phyloP scores from a whole-genome alignment of 2,113 vertebrate genomes.

The Oriolus oriolus region DNA sequence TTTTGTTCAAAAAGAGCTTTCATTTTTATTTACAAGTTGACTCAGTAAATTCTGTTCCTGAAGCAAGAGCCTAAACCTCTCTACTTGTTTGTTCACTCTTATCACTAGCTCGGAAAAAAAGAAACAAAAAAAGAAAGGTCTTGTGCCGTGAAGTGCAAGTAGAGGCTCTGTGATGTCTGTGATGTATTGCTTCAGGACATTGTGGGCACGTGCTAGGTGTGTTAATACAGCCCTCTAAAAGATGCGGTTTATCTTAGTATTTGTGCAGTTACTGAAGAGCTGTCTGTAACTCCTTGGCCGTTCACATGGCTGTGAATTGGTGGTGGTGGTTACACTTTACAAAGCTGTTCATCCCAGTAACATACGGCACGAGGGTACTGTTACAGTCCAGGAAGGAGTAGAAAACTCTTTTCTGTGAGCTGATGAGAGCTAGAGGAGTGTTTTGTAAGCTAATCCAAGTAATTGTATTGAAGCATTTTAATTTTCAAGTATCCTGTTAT shows the following conservation, averaged over 20 bases:
- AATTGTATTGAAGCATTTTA: not conserved
- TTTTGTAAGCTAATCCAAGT: not conserved
- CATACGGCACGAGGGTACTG: rapidly evolving
- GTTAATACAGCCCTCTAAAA: not conserved
- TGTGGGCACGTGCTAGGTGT: not conserved
- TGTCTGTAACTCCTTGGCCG: not conserved
- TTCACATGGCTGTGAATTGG: not conserved
- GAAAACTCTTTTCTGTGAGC: not conserved
- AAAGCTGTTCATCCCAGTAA: not conserved
- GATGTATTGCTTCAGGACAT: not conserved
- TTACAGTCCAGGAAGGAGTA: not conserved
- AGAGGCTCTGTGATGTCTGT: not conserved
- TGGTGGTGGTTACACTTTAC: not conserved
- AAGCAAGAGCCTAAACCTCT: not conserved
- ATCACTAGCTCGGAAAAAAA: not conserved
- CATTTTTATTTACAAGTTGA: not conserved
- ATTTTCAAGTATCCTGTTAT: not conserved
- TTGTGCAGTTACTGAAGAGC: not conserved
- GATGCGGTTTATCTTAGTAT: not conserved
- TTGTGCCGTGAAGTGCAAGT: not conserved
- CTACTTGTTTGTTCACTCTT: not conserved
- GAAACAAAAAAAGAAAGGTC: not conserved
- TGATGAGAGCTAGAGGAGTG: not conserved
- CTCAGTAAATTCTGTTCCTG: not conserved
- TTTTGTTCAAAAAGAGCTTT: not conserved